A percentile compares a stretch with the other conserved stretches of the same genome.
These are phyloP conservation scores for Amphiprion ocellaris DNA, from an alignment of 2,113 vertebrate genomes.

Conservation along the genomic window DNA sequence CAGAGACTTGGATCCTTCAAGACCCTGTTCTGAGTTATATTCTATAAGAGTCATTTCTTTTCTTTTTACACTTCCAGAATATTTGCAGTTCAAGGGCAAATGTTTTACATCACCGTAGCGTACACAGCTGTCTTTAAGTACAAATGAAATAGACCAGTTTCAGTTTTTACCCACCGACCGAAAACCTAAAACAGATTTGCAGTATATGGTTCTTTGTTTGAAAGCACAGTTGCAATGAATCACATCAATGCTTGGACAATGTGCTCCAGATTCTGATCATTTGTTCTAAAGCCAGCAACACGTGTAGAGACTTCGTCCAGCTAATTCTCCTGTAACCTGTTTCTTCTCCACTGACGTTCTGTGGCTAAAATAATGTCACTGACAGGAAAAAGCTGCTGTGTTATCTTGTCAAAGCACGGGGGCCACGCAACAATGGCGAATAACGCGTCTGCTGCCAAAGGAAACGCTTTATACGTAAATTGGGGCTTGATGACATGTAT, in stretches of 20 bases:
- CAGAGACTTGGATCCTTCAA: neutral
- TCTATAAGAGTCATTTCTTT: constrained; percentile 11
- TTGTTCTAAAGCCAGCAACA: constrained; percentile 42
- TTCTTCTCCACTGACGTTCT: constrained; percentile 21
- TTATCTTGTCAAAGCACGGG: constrained; percentile 62
- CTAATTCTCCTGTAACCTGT: constrained; percentile 3
- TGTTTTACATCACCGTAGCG: constrained; percentile 50
- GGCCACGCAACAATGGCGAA: constrained; percentile 44
- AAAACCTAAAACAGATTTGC: constrained; percentile 59
- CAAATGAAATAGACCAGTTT: constrained; percentile 46
- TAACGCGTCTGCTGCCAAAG: constrained; percentile 36
- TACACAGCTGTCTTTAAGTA: constrained; percentile 51
- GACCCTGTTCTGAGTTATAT: neutral
- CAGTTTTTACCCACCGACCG: constrained; percentile 25
- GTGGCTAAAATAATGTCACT: constrained; percentile 49
- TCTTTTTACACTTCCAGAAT: constrained; percentile 43
- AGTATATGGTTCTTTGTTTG: constrained; percentile 46
- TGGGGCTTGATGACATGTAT: constrained; percentile 68
- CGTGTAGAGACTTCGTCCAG: constrained; percentile 5
- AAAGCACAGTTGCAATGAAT: constrained; percentile 56
- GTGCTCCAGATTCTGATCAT: constrained; percentile 36
- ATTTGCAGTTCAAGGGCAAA: constrained; percentile 43
- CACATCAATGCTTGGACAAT: constrained; percentile 50
- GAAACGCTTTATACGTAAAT: constrained; percentile 67
- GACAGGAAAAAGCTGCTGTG: constrained; percentile 62